These are phyloP conservation scores for Lutraria rhynchaena DNA, from an alignment of 1,140 invertebrate species.

Conservation along the genomic window DNA sequence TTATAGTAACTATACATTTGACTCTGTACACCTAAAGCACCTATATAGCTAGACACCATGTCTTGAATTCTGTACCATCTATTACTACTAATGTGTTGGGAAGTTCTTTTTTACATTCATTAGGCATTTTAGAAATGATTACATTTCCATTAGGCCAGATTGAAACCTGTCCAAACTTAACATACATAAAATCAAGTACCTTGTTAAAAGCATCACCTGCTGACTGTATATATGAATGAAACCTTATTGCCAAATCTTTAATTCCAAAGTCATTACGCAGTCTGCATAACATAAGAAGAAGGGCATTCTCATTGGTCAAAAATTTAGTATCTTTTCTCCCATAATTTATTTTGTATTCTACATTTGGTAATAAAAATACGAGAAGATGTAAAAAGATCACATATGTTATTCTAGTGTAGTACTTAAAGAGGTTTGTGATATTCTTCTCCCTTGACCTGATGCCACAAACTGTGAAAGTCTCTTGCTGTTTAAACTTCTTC, in stretches of 20 bases:
- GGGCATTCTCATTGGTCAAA: conserved; percentile 40
- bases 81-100: conserved; percentile 59
- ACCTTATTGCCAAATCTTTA: conserved; percentile 58
- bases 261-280: conserved; percentile 47
- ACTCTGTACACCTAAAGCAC: conserved; percentile 52
- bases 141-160: conserved; percentile 61
- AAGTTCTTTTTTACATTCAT: conserved; percentile 54
- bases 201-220: conserved; percentile 56
- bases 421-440: conserved; percentile 19
- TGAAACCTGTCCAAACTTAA: conserved; percentile 60
- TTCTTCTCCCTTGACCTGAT: conserved; percentile 21
- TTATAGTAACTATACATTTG: conserved; percentile 66
- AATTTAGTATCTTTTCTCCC: conserved; percentile 4
- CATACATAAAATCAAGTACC: conserved; percentile 59
- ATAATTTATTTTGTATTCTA: conserved; percentile 10
- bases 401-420: conserved; percentile 39
- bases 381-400: background rate
- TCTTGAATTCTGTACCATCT: conserved; percentile 64
- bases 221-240: conserved; percentile 53
- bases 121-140: conserved; percentile 62
- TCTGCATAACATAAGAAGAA: conserved; percentile 53
- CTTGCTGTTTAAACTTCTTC: background rate
- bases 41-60: conserved; percentile 41
- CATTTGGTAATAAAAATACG: conserved; percentile 11
- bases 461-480: background rate